phyloP scores from a whole-genome alignment of 2,888 invertebrate species.

The Hemaris fuciformis region DNA sequence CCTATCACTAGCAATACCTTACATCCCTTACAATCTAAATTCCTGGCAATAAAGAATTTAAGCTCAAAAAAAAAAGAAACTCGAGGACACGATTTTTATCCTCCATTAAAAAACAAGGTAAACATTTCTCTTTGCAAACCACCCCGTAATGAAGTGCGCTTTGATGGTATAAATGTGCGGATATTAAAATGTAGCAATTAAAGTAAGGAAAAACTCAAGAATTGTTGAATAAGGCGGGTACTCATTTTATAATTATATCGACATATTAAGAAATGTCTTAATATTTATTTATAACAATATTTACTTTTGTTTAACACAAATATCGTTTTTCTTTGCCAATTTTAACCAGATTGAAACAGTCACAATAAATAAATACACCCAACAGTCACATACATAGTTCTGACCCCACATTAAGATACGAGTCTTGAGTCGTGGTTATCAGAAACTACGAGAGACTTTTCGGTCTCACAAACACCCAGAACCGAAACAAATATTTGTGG shows the following conservation, averaged over 20 bases:
- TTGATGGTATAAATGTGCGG: neutral
- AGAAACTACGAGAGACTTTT: too few species aligned
- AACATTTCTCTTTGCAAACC: neutral
- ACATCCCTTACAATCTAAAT: neutral
- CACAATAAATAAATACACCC: too few species aligned
- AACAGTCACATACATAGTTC: too few species aligned
- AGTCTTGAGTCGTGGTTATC: too few species aligned
- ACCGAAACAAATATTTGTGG: too few species aligned
- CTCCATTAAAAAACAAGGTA: neutral
- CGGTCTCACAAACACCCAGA: too few species aligned
- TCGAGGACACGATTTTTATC: neutral
- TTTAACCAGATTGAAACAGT: too few species aligned
- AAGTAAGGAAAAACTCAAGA: neutral
- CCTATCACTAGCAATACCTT: neutral
- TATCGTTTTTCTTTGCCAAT: too few species aligned
- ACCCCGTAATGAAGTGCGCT: neutral
- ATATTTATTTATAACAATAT: too few species aligned
- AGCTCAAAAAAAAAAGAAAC: neutral
- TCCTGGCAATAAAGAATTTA: neutral
- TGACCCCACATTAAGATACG: too few species aligned
- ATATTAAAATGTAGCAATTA: slow-evolving; percentile 3
- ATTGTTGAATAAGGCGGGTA: neutral
- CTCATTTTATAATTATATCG: neutral
- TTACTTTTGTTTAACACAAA: too few species aligned
- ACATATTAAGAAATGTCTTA: too few species aligned